A percentile compares a stretch with the other conserved stretches of the same genome.
These are phyloP conservation scores for Cassiopea xamachana DNA, from an alignment of 30 jellyfish, hydroid and myxozoan genomes.

Conservation along the genomic window DNA sequence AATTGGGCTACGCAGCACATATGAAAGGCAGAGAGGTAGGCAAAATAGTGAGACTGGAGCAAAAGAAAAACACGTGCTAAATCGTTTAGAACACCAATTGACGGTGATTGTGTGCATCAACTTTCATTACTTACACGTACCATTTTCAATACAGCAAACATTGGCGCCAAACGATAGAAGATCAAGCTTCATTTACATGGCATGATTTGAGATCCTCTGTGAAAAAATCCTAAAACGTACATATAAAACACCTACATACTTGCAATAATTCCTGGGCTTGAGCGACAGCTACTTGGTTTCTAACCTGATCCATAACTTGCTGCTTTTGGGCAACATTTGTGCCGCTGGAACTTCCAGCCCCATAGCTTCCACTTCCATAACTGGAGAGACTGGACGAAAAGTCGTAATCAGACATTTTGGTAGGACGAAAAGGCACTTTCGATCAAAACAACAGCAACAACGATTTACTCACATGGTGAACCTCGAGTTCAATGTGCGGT, in stretches of 20 bases:
- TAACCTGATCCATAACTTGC: conserved; percentile 90
- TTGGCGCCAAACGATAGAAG: too few relatives aligned
- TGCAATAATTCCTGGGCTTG: conserved; percentile 95
- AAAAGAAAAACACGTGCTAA: too few relatives aligned
- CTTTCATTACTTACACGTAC: too few relatives aligned
- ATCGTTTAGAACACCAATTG: too few relatives aligned
- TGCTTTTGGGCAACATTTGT: conserved; percentile 67
- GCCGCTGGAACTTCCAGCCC: conserved; percentile 29
- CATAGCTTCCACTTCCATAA: conserved; percentile 49
- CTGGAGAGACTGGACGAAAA: conserved; percentile 65
- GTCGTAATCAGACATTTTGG: conserved; percentile 74
- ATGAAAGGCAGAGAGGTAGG: too few relatives aligned
- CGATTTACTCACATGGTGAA: conserved; percentile 26
- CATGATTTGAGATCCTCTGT: neutral
- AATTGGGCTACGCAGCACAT: too few relatives aligned
- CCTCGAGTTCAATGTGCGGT: neutral
- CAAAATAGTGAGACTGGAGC: too few relatives aligned
- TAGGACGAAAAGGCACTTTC: neutral
- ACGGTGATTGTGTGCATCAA: too few relatives aligned
- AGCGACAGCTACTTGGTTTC: conserved; percentile 95
- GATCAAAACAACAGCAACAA: conserved; percentile 25
- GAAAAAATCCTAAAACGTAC: neutral
- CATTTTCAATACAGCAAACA: too few relatives aligned
- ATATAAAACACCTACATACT: conserved; percentile 11
- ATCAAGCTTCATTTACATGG: too few relatives aligned